Evolutionary conservation across 1,140 invertebrate genomes (phyloP).

Genomic region (Drosophila kanapiae): DNA sequence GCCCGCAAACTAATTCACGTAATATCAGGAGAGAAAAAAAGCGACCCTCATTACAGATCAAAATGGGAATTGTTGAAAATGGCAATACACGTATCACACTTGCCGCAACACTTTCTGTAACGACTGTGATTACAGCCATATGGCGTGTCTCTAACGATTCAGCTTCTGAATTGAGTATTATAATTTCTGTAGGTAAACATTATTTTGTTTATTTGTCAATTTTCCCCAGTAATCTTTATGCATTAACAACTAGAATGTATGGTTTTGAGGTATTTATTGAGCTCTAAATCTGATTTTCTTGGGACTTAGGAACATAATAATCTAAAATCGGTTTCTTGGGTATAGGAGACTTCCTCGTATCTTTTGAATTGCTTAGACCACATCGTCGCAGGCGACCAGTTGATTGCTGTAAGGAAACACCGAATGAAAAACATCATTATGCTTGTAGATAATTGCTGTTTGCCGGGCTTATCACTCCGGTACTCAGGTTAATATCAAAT

Average conservation of each 20-base stretch:
- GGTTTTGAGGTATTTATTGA: constrained; percentile 21
- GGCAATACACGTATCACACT: constrained; percentile 31
- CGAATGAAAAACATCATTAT: constrained; percentile 46
- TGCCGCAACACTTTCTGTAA: constrained; percentile 37
- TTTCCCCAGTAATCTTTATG: not conserved
- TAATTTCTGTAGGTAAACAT: not conserved
- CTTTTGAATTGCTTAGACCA: constrained; percentile 23
- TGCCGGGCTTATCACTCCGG: constrained; percentile 50
- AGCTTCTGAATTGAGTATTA: constrained; percentile 30
- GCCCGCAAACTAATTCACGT: constrained; percentile 31
- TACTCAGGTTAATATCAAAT: constrained; percentile 47
- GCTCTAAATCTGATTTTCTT: constrained; percentile 3
- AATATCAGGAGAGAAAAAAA: constrained; percentile 39
- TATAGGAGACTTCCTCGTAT: not conserved
- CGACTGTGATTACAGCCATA: constrained; percentile 18
- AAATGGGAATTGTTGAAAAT: constrained; percentile 39
- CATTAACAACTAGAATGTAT: not conserved
- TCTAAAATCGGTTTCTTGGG: constrained; percentile 39
- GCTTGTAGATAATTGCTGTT: constrained; percentile 40
- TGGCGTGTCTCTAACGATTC: constrained; percentile 26
- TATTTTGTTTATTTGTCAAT: not conserved
- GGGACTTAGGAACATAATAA: constrained; percentile 43
- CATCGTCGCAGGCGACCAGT: constrained; percentile 49
- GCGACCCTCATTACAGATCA: constrained; percentile 24
- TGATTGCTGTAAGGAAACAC: constrained; percentile 64